phyloP scores from a whole-genome alignment of 1,140 invertebrate genomes.

The Pseudomyrmex concolor region DNA sequence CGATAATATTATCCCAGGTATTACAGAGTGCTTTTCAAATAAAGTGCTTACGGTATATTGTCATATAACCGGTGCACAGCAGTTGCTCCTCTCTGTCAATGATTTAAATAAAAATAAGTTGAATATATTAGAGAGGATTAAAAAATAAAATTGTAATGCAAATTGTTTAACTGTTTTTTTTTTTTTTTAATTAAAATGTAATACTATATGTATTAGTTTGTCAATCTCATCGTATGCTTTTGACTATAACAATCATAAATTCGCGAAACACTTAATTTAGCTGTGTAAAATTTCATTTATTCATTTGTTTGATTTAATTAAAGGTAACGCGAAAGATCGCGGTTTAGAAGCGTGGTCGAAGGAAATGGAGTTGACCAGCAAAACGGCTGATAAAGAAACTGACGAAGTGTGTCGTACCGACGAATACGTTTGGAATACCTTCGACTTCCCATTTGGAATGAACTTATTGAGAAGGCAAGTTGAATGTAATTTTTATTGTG shows the following conservation, averaged over 20 bases:
- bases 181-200: too few relatives aligned
- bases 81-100: too few relatives aligned
- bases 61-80: too few relatives aligned
- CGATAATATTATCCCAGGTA: constrained; percentile 95
- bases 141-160: too few relatives aligned
- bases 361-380: constrained; percentile 87
- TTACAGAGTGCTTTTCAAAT: neutral
- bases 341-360: constrained; percentile 89
- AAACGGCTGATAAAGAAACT: constrained; percentile 81
- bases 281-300: neutral
- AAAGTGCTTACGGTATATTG: too few relatives aligned
- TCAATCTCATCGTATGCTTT: too few relatives aligned
- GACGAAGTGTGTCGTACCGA: constrained; percentile 20
- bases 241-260: too few relatives aligned
- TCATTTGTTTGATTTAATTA: constrained; percentile 52
- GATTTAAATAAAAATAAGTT: too few relatives aligned
- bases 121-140: too few relatives aligned
- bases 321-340: constrained; percentile 89
- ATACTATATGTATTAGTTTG: too few relatives aligned
- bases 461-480: constrained; percentile 85
- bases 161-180: too few relatives aligned
- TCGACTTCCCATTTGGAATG: constrained; percentile 91
- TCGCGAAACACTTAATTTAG: too few relatives aligned
- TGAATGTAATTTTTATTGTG: neutral
- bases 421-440: constrained; percentile 86